A percentile compares a stretch with the other conserved stretches of the same genome.
These are phyloP conservation scores for Chaetura pelagica DNA, from an alignment of 2,113 vertebrate species.

Conservation along the genomic window DNA sequence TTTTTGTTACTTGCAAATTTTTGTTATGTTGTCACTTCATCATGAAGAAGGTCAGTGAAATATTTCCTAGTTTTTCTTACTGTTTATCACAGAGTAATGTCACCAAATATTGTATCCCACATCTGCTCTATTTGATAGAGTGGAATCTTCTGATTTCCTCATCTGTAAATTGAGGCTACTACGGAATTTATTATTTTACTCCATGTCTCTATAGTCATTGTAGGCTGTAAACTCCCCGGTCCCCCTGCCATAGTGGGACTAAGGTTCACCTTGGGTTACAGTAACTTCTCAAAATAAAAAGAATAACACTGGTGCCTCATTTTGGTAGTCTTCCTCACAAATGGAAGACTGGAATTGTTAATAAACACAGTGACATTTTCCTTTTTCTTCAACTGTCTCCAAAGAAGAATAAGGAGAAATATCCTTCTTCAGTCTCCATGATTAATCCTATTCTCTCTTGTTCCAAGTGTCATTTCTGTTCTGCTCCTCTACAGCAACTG, in stretches of 20 bases:
- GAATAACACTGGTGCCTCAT: background rate
- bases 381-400: background rate
- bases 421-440: background rate
- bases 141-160: background rate
- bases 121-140: background rate
- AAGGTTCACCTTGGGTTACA: background rate
- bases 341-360: background rate
- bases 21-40: background rate
- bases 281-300: background rate
- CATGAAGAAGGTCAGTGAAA: background rate
- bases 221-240: background rate
- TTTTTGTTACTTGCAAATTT: background rate
- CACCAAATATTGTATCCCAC: background rate
- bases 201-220: background rate
- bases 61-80: background rate
- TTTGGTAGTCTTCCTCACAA: background rate
- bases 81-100: background rate
- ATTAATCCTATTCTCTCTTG: background rate
- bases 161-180: background rate
- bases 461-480: background rate
- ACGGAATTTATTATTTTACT: background rate
- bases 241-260: background rate
- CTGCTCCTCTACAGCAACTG: conserved; percentile 8
- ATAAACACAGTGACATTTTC: background rate
- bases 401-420: background rate